Base-by-base conservation (phyloP, 2,888 invertebrate genomes). In the Junonia oenone region DNA sequence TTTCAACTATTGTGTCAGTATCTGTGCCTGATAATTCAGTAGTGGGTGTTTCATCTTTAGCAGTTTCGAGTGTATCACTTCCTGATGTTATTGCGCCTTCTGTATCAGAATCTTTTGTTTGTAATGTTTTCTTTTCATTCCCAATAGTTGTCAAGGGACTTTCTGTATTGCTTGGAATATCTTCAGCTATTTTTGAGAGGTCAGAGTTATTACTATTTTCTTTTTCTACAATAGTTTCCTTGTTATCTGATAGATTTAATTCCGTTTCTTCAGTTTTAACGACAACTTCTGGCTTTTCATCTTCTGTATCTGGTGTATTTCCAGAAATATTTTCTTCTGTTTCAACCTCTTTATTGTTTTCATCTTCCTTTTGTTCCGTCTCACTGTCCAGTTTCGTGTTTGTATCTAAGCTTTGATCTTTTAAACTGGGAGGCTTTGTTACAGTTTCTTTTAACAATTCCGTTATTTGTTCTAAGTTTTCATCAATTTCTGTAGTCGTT, bases 211-310 rank as follows among this genome's bases (percentile, higher is more conserved):
- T 38, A 38, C 11, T 46, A 14, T 59, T 40, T 46, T 61, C 45
- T 27, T 37, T 45, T 27, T 19, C 5, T 26, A 43, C 5, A 6
- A 13, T 14, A 0, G 19, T 11, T 45, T 72, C 68, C 50, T 69
- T 66, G 37, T 65, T 74, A 43, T 78, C 76, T 11, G 80, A 78
- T 54, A 79, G 61, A 53, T 76, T 72, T 29, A 81, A 63, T 15
- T 69, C 57, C 62, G 73, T 72, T 52, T 77, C 72, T 37, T 71
- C 70, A n/a, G 72, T 71, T 60, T 76, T 68, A 11, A 81, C 45
- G 9, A 69, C 51, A 6, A 81, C 65, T 54, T 78, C 73, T 9
- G 75, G 67, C 53, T 77, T 73, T 27, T 61, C 55, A 55, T 56
- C 58, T 31, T 40, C 57, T 61, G n/a, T 3, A 11, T n/a, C 11